These are phyloP conservation scores for Sylvia atricapilla DNA, from an alignment of 2,113 vertebrate genomes.

Conservation along the genomic window DNA sequence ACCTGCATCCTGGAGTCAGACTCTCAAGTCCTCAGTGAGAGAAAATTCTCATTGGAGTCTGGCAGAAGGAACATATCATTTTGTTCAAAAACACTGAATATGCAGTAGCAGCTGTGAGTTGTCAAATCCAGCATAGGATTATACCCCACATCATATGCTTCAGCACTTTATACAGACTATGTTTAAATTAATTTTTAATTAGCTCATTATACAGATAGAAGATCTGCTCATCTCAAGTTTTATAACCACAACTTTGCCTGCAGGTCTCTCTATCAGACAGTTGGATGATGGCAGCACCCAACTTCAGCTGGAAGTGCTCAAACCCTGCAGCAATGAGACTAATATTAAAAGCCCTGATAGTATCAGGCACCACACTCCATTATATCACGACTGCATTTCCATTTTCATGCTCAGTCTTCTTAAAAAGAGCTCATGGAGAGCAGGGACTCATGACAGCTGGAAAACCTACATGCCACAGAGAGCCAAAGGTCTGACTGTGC, in stretches of 20 bases:
- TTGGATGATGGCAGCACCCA: slow-evolving; percentile 17
- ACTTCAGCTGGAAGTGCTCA: slow-evolving; percentile 33
- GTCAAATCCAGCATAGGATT: slow-evolving; percentile 46
- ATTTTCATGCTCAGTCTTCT: background rate
- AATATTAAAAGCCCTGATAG: slow-evolving; percentile 51
- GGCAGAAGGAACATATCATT: background rate
- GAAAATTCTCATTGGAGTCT: slow-evolving; percentile 5
- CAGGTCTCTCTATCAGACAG: slow-evolving; percentile 42
- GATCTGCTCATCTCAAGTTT: slow-evolving; percentile 50
- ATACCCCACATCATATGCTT: slow-evolving; percentile 31
- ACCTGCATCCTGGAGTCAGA: background rate
- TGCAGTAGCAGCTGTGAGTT: slow-evolving; percentile 27
- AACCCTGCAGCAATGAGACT: background rate
- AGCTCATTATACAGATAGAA: slow-evolving; percentile 56
- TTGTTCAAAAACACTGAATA: slow-evolving; percentile 28
- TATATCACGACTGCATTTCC: slow-evolving; percentile 28
- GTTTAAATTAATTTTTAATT: slow-evolving; percentile 68
- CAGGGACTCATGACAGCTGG: background rate
- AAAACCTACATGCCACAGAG: background rate
- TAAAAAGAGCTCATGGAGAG: background rate
- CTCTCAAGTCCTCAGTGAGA: background rate
- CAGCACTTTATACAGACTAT: slow-evolving; percentile 48
- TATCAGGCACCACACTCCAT: slow-evolving; percentile 47
- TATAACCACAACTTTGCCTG: slow-evolving; percentile 50
- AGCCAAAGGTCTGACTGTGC: background rate